These are phyloP conservation scores for Eumeta japonica DNA, from an alignment of 1,140 invertebrate genomes.

Conservation along the genomic window DNA sequence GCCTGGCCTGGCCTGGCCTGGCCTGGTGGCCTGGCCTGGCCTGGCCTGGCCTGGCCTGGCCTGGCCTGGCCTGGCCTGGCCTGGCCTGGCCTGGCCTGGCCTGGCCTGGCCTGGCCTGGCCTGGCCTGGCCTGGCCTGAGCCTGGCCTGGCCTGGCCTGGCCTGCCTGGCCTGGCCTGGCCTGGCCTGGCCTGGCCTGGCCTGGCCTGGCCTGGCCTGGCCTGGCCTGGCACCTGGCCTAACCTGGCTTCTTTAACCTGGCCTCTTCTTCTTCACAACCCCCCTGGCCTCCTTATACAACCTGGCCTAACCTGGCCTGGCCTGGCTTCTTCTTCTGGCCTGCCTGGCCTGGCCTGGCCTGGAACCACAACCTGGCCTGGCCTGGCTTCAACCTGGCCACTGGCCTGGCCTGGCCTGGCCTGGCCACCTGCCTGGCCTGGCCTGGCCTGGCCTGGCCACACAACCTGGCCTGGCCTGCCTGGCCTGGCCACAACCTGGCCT, in stretches of 20 bases:
- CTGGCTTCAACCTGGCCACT: constrained; percentile 3
- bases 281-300: not conserved
- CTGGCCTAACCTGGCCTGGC: constrained; percentile 1
- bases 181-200: constrained; percentile 1
- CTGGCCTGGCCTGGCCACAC: not conserved
- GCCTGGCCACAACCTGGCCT: constrained; percentile 2
- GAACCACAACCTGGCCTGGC: constrained; percentile 1
- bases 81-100: constrained; percentile 1
- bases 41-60: constrained; percentile 1
- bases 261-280: no score
- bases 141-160: not conserved
- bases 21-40: constrained; percentile 1
- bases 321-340: not conserved
- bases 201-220: constrained; percentile 1
- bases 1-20: constrained; percentile 11
- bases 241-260: not conserved
- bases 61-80: constrained; percentile 1
- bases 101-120: constrained; percentile 1
- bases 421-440: not conserved
- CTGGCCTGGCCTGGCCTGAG: not conserved
- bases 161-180: no score
- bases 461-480: constrained; percentile 13
- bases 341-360: constrained; percentile 1
- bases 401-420: constrained; percentile 6
- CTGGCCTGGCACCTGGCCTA: no score